Conservation (phyloP, 1,140 invertebrate genomes). For the Conus betulinus region DNA sequence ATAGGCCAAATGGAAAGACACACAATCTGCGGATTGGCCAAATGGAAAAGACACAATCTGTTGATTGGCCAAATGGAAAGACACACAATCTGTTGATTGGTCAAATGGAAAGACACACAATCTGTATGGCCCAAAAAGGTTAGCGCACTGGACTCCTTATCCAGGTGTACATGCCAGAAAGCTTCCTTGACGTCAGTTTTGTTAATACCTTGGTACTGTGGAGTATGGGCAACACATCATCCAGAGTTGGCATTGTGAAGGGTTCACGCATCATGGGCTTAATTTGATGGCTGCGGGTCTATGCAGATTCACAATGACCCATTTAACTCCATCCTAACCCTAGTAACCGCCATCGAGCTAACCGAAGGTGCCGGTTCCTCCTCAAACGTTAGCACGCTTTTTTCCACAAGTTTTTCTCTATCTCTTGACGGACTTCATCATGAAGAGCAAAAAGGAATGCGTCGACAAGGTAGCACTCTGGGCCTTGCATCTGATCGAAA, state of each 20-base stretch:
- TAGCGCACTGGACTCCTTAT: slow-evolving; percentile 53
- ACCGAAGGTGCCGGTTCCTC: background rate
- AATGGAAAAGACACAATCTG: no score
- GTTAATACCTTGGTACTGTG: slow-evolving; percentile 50
- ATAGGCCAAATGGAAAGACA: slow-evolving; percentile 53
- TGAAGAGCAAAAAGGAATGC: slow-evolving; percentile 1
- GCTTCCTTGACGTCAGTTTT: slow-evolving; percentile 53
- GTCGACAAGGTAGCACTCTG: background rate
- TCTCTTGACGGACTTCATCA: slow-evolving; percentile 34
- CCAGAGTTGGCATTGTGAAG: slow-evolving; percentile 44
- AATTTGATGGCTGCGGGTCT: slow-evolving; percentile 54
- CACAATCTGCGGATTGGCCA: no score
- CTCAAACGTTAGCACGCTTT: slow-evolving; percentile 50
- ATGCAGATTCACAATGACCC: slow-evolving; percentile 51
- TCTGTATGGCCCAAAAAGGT: slow-evolving; percentile 54
- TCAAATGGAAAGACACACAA: no score
- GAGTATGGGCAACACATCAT: slow-evolving; percentile 56
- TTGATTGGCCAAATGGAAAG: slow-evolving; percentile 52
- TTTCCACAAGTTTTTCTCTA: slow-evolving; percentile 41
- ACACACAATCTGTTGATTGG: no score
- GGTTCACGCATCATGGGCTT: slow-evolving; percentile 35
- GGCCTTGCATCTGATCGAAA: background rate
- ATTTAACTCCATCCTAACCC: slow-evolving; percentile 50
- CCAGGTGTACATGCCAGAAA: slow-evolving; percentile 63
- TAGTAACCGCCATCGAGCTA: slow-evolving; percentile 4